These are phyloP conservation scores for Montifringilla adamsi DNA, from an alignment of 2,113 vertebrate genomes.

Conservation along the genomic window DNA sequence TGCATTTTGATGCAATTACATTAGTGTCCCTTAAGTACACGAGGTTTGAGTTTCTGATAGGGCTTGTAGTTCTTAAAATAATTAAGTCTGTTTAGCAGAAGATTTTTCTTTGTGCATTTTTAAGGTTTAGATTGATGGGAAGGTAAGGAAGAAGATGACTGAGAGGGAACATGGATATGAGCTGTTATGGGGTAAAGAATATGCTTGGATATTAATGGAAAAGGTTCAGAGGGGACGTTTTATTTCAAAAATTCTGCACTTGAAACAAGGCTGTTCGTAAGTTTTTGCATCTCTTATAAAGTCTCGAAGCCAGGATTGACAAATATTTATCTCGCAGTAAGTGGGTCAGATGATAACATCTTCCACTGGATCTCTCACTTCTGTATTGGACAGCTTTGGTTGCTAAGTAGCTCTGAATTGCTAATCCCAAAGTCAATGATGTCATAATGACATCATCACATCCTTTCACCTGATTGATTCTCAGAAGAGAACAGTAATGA, in stretches of 20 bases:
- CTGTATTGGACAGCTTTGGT: conserved; percentile 24
- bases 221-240: neutral
- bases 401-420: conserved; percentile 65
- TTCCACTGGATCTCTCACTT: conserved; percentile 12
- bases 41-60: neutral
- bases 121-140: neutral
- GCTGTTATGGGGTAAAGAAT: neutral
- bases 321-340: conserved; percentile 3
- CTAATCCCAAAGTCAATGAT: conserved; percentile 65
- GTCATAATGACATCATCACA: conserved; percentile 60
- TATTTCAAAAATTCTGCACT: neutral
- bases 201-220: neutral
- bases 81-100: neutral
- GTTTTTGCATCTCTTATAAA: neutral
- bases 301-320: neutral
- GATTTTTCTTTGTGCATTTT: neutral
- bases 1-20: neutral
- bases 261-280: neutral
- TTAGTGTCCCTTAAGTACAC: neutral
- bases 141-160: neutral
- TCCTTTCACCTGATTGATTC: conserved; percentile 67
- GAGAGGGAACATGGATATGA: accelerated
- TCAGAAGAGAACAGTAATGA: conserved; percentile 63
- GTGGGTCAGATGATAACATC: conserved; percentile 44
- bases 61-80: neutral